Conservation (phyloP, 1,140 invertebrate genomes). For the Ips nitidus region DNA sequence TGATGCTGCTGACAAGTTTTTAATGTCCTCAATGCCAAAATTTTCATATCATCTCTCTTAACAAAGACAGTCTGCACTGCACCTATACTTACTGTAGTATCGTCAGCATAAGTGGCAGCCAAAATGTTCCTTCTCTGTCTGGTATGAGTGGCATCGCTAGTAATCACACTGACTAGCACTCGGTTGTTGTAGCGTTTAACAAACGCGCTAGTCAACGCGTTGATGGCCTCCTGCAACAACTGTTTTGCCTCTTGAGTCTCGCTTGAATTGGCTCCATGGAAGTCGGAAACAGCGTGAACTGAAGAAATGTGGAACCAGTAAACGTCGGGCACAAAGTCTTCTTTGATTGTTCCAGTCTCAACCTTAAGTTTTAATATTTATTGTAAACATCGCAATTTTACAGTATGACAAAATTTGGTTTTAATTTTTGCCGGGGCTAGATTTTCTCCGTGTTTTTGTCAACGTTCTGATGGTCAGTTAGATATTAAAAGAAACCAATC, state of each 20-base stretch:
- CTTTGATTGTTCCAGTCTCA: constrained; percentile 53
- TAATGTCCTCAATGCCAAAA: no score
- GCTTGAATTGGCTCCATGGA: constrained; percentile 67
- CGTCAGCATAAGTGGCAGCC: neutral
- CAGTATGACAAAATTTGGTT: neutral
- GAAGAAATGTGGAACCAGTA: constrained; percentile 67
- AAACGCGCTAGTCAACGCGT: constrained; percentile 61
- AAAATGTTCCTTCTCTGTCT: constrained; percentile 50
- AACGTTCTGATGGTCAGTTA: neutral
- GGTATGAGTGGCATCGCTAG: constrained; percentile 66
- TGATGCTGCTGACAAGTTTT: no score
- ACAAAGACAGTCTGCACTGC: neutral
- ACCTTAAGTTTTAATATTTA: constrained; percentile 35
- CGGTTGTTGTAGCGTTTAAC: constrained; percentile 66
- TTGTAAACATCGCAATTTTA: constrained; percentile 27
- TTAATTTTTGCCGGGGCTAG: no score
- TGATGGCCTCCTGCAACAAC: constrained; percentile 61
- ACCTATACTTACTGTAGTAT: constrained; percentile 26
- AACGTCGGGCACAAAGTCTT: constrained; percentile 64
- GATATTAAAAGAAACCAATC: no score
- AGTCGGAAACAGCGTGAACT: constrained; percentile 63
- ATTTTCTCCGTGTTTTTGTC: neutral
- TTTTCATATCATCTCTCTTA: no score
- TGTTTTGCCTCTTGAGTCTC: constrained; percentile 67
- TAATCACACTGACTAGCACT: constrained; percentile 66